Conservation (phyloP, 53 echinoderm and acorn worm species). For the Crossaster papposus region DNA sequence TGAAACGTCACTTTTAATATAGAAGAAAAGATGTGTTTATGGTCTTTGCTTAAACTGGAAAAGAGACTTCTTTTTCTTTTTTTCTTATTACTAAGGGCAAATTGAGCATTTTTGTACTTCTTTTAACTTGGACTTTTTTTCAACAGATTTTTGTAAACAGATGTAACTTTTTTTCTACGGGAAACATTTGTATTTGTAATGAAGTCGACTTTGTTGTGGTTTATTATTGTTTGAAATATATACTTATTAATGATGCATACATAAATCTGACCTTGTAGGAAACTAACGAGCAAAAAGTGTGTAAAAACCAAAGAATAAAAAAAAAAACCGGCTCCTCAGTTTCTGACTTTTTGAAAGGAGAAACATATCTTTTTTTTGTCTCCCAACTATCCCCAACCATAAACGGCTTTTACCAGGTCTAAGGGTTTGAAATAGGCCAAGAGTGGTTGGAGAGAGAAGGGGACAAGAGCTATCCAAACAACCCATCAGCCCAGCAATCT, state of each 20-base stretch:
- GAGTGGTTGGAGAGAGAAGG: neutral
- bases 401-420: neutral
- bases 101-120: too few relatives aligned
- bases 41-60: neutral
- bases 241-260: too few relatives aligned
- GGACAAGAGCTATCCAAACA: conserved; percentile 3
- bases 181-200: too few relatives aligned
- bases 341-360: neutral
- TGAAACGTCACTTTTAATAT: neutral
- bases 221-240: too few relatives aligned
- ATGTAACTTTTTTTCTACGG: too few relatives aligned
- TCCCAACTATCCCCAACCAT: neutral
- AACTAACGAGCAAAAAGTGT: too few relatives aligned
- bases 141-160: too few relatives aligned
- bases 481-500: neutral
- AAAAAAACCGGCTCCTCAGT: neutral
- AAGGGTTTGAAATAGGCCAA: neutral
- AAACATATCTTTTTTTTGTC: neutral
- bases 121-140: too few relatives aligned
- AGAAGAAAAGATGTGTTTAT: neutral
- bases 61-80: neutral
- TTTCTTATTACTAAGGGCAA: too few relatives aligned
- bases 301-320: neutral
- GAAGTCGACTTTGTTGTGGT: too few relatives aligned
- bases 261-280: too few relatives aligned